Percentiles rank a stretch among this genome's conserved stretches.
These are phyloP conservation scores for Panagrolaimus sp. DNA, from an alignment of 1,140 invertebrate genomes.

Conservation along the genomic window DNA sequence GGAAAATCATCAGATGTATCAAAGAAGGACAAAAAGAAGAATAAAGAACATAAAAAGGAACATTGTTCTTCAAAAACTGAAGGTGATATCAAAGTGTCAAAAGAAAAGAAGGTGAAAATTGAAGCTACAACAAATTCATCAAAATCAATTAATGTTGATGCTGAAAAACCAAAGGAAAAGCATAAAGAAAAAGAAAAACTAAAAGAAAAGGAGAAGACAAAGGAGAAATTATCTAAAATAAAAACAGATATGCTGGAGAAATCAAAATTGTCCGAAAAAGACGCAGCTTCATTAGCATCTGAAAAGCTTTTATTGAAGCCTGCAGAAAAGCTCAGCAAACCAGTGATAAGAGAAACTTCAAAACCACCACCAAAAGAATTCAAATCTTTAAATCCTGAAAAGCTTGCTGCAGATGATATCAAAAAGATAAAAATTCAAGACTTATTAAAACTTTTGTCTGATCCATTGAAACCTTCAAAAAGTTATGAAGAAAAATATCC, in stretches of 20 bases:
- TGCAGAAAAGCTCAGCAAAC: constrained; percentile 2
- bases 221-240: no score
- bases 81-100: neutral
- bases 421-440: neutral
- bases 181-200: no score
- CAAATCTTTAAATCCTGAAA: neutral
- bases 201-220: no score
- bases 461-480: constrained; percentile 6
- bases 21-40: neutral
- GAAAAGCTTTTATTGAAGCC: neutral
- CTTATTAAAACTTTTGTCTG: neutral
- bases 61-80: neutral
- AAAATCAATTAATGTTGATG: no score
- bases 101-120: no score
- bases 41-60: neutral
- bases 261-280: no score
- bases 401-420: neutral
- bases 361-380: neutral
- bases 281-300: no score
- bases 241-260: no score
- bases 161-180: no score
- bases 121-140: no score
- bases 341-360: neutral
- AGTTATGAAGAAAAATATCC: constrained; percentile 12
- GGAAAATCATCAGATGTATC: neutral